Percentiles rank a stretch among this genome's conserved stretches.
These are phyloP conservation scores for Cavia aperea DNA, from an alignment of 2,113 vertebrate species.

Conservation along the genomic window DNA sequence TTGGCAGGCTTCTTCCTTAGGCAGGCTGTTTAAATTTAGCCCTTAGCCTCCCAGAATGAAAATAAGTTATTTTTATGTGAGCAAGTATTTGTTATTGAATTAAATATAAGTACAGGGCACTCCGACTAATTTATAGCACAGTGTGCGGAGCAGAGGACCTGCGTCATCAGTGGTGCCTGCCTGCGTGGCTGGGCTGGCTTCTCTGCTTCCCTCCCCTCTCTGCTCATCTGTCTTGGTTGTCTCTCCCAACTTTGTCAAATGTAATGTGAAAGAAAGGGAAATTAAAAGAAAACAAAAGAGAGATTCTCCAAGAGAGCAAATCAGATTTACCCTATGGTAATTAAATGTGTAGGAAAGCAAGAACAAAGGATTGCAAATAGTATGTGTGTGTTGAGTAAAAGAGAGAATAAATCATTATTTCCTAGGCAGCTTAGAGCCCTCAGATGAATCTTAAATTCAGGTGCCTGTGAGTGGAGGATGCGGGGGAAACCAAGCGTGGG, in stretches of 20 bases:
- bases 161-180: neutral
- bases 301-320: conserved; percentile 54
- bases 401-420: conserved; percentile 55
- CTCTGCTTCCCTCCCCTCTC: neutral
- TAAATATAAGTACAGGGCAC: conserved; percentile 56
- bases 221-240: conserved; percentile 20
- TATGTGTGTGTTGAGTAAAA: neutral
- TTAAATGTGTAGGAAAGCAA: conserved; percentile 65
- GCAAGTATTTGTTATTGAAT: conserved; percentile 67
- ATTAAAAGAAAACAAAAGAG: conserved; percentile 64
- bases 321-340: conserved; percentile 67
- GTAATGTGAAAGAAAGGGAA: conserved; percentile 49
- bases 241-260: conserved; percentile 45
- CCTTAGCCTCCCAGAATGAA: conserved; percentile 60
- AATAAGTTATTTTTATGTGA: conserved; percentile 65
- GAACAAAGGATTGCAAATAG: conserved; percentile 62
- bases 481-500: neutral
- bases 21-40: conserved; percentile 60
- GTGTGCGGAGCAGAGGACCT: neutral
- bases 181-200: neutral
- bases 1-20: conserved; percentile 19
- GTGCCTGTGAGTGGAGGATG: neutral
- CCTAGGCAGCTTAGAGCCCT: conserved; percentile 35
- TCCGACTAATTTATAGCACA: conserved; percentile 38
- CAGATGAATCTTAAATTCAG: conserved; percentile 43